Conservation (phyloP, 2,888 invertebrate genomes). For the Iphiclides podalirius region DNA sequence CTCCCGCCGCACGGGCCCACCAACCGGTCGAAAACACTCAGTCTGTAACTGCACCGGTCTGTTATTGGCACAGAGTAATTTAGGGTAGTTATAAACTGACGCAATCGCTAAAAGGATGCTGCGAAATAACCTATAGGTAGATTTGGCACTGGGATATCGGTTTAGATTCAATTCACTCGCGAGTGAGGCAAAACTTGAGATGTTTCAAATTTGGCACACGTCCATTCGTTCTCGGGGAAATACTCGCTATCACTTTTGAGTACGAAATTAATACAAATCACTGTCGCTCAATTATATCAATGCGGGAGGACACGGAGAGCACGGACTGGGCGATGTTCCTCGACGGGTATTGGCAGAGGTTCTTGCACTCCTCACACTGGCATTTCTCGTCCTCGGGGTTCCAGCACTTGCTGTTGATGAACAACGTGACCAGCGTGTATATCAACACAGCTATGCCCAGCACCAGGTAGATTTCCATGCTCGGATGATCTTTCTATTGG, state of each 20-base stretch:
- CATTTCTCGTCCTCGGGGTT: constrained; percentile 53
- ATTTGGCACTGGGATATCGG: no score
- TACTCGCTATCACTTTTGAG: no score
- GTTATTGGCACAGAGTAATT: no score
- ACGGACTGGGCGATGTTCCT: constrained; percentile 39
- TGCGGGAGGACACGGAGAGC: constrained; percentile 51
- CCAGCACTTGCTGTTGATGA: constrained; percentile 62
- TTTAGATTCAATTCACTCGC: no score
- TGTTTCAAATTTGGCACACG: not conserved
- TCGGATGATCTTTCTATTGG: constrained; percentile 26
- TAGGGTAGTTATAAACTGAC: no score
- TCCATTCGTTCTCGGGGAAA: no score
- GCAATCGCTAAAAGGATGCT: no score
- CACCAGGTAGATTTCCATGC: constrained; percentile 68
- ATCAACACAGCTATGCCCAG: constrained; percentile 65
- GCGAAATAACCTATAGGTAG: no score
- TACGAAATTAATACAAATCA: not conserved
- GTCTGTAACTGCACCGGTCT: no score
- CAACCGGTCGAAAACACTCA: no score
- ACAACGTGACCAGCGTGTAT: constrained; percentile 53
- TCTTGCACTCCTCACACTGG: constrained; percentile 63
- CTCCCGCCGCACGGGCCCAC: not conserved
- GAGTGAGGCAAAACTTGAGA: not conserved
- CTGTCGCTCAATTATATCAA: not conserved
- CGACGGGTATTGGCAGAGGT: constrained; percentile 41